Evolutionary conservation across 2,797 vertebrate genomes (phyloP), one percentile per base, ranked within the genome.

Genomic region (Petrocephalus sullivani): DNA sequence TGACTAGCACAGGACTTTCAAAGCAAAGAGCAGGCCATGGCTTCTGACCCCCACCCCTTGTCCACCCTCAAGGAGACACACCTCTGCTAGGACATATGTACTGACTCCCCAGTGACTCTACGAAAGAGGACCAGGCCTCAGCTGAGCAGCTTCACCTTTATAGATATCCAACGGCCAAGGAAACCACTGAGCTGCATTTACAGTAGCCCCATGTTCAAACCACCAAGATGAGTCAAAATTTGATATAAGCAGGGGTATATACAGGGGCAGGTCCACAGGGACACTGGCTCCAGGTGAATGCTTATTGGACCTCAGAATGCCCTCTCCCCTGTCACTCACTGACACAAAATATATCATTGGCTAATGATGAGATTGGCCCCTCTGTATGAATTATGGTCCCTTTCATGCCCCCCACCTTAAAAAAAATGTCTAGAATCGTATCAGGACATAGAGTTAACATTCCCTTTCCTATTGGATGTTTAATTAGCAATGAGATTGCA

Each of bases 51-150:
- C 90, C 93, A 94, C 91, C 90, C 91, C 89, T 89, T 95, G 89
- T 92, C 92, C 83, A 91, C 94, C 88, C 94, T 97, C 89, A 97
- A 95, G 94, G 96, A 97, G 92, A 97, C 96, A 46, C 95, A 97
- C 93, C 93, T 97, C 60, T 91, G 97, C 88, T 95, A 93, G 93
- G 85, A 41, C 1, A 9, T 7, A 0, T 23, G 28, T 19, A 46
- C 41, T 46, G 41, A 46, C 41, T 5, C 10, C 9, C 16, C 0
- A 16, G 12, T 21, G 60, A 21, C 49, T 51, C 19, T 0, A 21
- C 19, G 19, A n/a, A 49, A 16, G 21, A 33, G 28, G 23, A 8
- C 84, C 84, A 41, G 8, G 37, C 54, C 54, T 16, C 56, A 41
- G 28, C 28, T 37, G 28, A 60, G 12, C 14, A 56, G 56, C 23